These are phyloP conservation scores for Raphicerus campestris DNA, from an alignment of 2,113 vertebrate genomes.

Conservation along the genomic window DNA sequence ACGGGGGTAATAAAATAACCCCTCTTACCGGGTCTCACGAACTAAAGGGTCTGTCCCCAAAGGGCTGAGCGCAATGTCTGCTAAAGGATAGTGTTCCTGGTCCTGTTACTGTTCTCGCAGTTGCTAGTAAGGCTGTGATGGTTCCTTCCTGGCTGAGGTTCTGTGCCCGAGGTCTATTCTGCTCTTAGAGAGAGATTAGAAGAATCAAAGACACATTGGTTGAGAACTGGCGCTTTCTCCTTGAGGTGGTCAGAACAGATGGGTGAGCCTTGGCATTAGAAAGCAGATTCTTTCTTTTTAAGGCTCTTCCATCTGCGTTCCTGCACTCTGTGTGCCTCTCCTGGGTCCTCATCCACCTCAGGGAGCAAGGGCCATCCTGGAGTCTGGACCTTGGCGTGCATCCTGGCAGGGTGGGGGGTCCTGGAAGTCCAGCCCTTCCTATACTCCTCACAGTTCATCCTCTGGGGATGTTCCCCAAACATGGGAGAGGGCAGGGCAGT, in stretches of 20 bases:
- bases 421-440: neutral
- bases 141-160: neutral
- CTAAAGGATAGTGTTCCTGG: neutral
- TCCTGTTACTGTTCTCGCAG: fast-evolving
- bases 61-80: neutral
- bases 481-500: neutral
- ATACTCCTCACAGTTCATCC: neutral
- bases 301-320: neutral
- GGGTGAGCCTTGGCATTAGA: neutral
- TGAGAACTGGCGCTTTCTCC: neutral
- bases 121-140: neutral
- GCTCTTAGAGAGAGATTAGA: neutral
- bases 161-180: neutral
- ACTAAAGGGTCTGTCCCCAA: neutral
- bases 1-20: neutral
- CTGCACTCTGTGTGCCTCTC: fast-evolving
- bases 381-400: fast-evolving
- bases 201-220: neutral
- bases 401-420: neutral
- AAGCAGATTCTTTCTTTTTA: neutral
- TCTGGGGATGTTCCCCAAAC: fast-evolving
- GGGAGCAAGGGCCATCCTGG: neutral
- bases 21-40: fast-evolving
- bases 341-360: neutral
- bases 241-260: neutral